Percentiles rank a stretch among this genome's conserved stretches.
These are phyloP conservation scores for Tragelaphus imberbis DNA, from an alignment of 2,113 vertebrate species.

Conservation along the genomic window DNA sequence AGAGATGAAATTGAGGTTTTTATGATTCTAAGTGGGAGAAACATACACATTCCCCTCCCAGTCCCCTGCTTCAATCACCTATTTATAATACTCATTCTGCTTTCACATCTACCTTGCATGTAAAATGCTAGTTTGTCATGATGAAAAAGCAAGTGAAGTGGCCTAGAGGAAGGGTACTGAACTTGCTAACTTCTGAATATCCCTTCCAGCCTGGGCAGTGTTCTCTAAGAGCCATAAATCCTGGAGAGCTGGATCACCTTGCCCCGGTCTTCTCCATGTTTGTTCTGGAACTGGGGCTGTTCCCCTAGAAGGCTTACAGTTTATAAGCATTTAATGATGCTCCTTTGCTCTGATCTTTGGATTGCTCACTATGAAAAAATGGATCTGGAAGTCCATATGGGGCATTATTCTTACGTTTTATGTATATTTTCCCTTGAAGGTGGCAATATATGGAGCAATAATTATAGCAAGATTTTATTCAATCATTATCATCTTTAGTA, in stretches of 20 bases:
- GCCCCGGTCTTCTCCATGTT: neutral
- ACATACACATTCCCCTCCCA: neutral
- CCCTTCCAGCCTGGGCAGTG: neutral
- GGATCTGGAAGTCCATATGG: constrained; percentile 29
- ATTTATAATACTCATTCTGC: neutral
- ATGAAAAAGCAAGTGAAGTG: neutral
- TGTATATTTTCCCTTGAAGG: constrained; percentile 53
- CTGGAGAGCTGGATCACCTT: neutral
- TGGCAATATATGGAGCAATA: constrained; percentile 59
- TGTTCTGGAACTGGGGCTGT: neutral
- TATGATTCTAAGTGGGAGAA: neutral
- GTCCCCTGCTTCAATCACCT: neutral
- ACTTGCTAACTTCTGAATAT: neutral
- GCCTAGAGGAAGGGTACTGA: neutral
- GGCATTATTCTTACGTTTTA: constrained; percentile 24
- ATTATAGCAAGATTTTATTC: constrained; percentile 62
- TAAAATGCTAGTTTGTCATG: neutral
- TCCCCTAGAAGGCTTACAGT: neutral
- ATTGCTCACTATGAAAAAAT: constrained; percentile 53
- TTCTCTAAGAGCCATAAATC: neutral
- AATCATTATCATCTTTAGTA: constrained; percentile 34
- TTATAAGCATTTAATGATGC: neutral
- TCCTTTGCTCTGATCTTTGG: neutral
- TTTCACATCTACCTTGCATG: neutral
- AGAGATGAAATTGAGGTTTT: neutral